Base-by-base conservation (phyloP, 2,888 invertebrate genomes). In the Folsomia candida region DNA sequence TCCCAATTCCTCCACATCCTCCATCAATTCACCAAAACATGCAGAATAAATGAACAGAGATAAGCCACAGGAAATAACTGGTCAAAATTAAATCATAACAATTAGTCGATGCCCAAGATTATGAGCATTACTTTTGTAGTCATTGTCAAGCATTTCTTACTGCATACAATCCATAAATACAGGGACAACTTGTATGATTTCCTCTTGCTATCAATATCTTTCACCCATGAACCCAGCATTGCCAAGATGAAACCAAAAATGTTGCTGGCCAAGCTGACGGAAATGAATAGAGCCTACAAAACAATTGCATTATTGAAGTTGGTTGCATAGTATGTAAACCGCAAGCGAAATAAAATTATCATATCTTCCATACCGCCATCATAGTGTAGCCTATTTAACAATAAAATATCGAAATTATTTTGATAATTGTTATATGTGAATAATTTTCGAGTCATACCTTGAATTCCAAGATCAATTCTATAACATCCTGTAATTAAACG, bases 171-270 rank as follows among this genome's bases (percentile, higher is more conserved):
- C 71, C 71, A 69, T 62, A 74, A 57, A 59, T 76, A 76, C 54
- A 76, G 64, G 18, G 71, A 71, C 61, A 76, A 71, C 63, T 74
- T 74, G 69, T 74, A 76, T 63, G 69, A 69, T 62, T 76, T 76
- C 54, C 74, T 74, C 58, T 76, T 76, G 74, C 74, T 74, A 68
- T 76, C 76, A 67, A 76, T 68, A 61, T 76, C 76, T 59, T 73
- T 67, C 27, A 76, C 76, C 76, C 76, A 76, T 20, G 74, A 74
- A 64, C 73, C 76, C 22, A 76, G 63, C 2, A 74, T 25, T 51
- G 72, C 73, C 20, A 76, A 72, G 64, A 71, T 71, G 37, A 73
- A 70, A 22, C 73, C 60, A 64, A 76, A 76, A 62, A 74, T 59
- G 63, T 70, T 62, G 51, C 71, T 64, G 51, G 76, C 68, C 51